phyloP scores from a whole-genome alignment of 2,888 invertebrate species.

The Tenthredo amoena region DNA sequence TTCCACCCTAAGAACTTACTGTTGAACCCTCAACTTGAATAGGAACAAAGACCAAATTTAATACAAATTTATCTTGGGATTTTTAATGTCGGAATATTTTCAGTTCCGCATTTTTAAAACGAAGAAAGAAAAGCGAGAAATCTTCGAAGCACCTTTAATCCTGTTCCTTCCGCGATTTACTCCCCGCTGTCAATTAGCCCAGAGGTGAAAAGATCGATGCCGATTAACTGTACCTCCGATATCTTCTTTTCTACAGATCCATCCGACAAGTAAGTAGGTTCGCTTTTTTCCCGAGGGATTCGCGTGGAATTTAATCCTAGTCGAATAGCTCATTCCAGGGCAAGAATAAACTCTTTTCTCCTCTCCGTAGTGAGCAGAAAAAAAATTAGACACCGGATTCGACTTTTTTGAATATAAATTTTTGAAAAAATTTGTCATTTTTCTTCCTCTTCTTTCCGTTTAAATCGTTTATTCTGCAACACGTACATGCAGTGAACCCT shows the following conservation, averaged over 20 bases:
- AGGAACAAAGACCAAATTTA: background rate
- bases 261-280: conserved; percentile 1
- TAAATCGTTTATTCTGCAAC: background rate
- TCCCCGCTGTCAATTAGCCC: background rate
- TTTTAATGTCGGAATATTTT: background rate
- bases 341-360: background rate
- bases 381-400: background rate
- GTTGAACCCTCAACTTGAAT: background rate
- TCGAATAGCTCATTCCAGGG: background rate
- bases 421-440: background rate
- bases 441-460: background rate
- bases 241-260: background rate
- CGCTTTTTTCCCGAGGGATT: conserved; percentile 1
- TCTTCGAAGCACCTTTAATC: background rate
- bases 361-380: background rate
- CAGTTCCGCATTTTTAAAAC: background rate
- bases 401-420: background rate
- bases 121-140: background rate
- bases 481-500: background rate
- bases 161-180: background rate
- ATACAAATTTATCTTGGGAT: background rate
- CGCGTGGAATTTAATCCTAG: background rate
- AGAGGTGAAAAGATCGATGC: background rate
- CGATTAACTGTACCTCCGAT: background rate
- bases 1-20: background rate